Evolutionary conservation across 1,140 invertebrate species (phyloP).

Genomic region (Anagrus nilaparvatae): DNA sequence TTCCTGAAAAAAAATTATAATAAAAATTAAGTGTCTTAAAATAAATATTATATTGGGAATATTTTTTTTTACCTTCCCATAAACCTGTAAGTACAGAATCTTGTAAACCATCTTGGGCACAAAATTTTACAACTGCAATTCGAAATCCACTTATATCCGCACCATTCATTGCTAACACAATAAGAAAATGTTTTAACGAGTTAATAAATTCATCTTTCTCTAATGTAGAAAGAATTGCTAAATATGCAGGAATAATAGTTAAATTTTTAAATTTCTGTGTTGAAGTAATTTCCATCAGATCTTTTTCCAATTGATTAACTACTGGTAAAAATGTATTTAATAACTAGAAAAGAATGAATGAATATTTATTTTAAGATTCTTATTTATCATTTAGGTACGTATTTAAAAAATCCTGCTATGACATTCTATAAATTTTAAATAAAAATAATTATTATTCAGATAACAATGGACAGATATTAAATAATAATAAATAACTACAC

Average conservation of each 20-base stretch:
- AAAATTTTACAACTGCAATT: slow-evolving; percentile 46
- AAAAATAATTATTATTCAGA: too few species aligned
- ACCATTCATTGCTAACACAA: slow-evolving; percentile 34
- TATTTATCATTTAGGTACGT: too few species aligned
- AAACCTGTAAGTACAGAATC: slow-evolving; percentile 53
- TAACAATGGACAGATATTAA: background rate
- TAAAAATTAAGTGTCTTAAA: slow-evolving; percentile 7
- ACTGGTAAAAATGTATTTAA: too few species aligned
- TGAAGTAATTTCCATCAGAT: slow-evolving; percentile 23
- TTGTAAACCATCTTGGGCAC: slow-evolving; percentile 42
- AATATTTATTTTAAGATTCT: too few species aligned
- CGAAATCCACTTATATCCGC: slow-evolving; percentile 42
- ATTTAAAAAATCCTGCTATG: too few species aligned
- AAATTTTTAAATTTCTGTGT: slow-evolving; percentile 24
- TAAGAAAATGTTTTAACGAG: slow-evolving; percentile 31
- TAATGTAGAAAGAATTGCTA: slow-evolving; percentile 32
- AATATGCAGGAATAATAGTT: slow-evolving; percentile 31
- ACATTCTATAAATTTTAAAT: too few species aligned
- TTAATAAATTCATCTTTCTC: slow-evolving; percentile 29
- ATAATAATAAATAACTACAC: background rate
- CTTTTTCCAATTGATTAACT: slow-evolving; percentile 26
- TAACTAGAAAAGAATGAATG: too few species aligned
- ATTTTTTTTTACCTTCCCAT: slow-evolving; percentile 50
- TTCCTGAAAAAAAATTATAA: slow-evolving; percentile 35
- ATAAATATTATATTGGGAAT: slow-evolving; percentile 2